Base-by-base conservation (phyloP, 2,888 invertebrate species). In the Catotricha subobsoleta region DNA sequence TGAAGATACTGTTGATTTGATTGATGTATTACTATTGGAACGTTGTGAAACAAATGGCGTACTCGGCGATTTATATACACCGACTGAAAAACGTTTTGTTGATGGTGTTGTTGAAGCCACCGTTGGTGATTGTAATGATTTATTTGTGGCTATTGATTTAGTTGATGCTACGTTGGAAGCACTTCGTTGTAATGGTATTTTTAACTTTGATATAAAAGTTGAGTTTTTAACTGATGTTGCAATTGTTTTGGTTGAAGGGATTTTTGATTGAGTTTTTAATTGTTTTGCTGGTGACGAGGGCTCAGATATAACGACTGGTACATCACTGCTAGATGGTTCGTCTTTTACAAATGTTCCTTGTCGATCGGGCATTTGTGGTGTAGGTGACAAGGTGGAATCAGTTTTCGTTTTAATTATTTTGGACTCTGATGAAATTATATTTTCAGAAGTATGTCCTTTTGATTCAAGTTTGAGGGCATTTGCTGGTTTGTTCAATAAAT, bases 271-370 rank as follows among this genome's bases (percentile, higher is more conserved):
- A 55, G 19, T 35, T 35, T 48, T 25, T 53, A 21, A 34, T 48
- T 49, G 48, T 16, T 49, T 55, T 40, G 48, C 50, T 20, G 54
- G 54, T 28, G 43, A 50, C 21, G 58, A 52, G 3, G 50, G 44
- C 4, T 44, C 41, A 3, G 47, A 50, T 35, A 19, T 57, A 18
- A 62, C 61, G 29, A 60, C 51, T n/a, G 62, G 63, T 40, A 62
- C 57, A 39, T 41, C 39, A 2, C 53, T 49, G 37, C 54, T 54
- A 13, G 57, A 55, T 1, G 69, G 67, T 48, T 84, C 83, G 50
- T 90, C 88, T 61, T 90, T 91, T 0, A 87, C 84, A 56, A 92
- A 92, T 0, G 92, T 92, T 12, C 87, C 87, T 59, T 92, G 90
- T 21, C 91, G 70, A 48, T 82, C 67, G 54, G 2, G 71, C 51